phyloP scores from a whole-genome alignment of 1,140 invertebrate species.

The Chionoecetes opilio region DNA sequence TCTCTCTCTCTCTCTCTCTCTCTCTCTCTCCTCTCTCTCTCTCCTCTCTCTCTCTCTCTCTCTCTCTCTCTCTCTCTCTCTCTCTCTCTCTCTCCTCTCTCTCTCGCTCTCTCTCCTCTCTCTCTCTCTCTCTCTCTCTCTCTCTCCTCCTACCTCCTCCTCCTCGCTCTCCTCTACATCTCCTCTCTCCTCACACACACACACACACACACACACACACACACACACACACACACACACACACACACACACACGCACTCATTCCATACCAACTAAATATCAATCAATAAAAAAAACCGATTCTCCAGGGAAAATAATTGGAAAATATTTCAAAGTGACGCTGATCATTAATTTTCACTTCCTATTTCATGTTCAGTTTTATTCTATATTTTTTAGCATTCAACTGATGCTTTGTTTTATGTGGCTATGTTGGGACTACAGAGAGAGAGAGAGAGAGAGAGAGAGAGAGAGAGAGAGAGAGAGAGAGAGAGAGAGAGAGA shows the following conservation, averaged over 20 bases:
- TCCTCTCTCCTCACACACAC: background rate
- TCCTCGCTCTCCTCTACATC: background rate
- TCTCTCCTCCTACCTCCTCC: background rate
- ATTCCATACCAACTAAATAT: background rate
- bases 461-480: background rate
- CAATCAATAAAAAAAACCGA: no score
- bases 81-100: background rate
- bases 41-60: background rate
- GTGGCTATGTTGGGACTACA: no score
- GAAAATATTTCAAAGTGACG: no score
- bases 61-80: background rate
- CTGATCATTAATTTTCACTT: no score
- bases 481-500: background rate
- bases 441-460: no score
- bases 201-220: background rate
- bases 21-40: constrained; percentile 27
- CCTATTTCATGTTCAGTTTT: no score
- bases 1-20: constrained; percentile 47
- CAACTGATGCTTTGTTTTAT: no score
- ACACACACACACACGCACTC: no score
- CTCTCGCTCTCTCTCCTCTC: background rate
- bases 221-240: background rate
- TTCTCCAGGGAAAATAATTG: no score
- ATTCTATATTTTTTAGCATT: no score
- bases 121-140: background rate